Evolutionary conservation across 2,113 vertebrate species (phyloP), one percentile per base, ranked within the genome.

Genomic region (Beaufortia kweichowensis): DNA sequence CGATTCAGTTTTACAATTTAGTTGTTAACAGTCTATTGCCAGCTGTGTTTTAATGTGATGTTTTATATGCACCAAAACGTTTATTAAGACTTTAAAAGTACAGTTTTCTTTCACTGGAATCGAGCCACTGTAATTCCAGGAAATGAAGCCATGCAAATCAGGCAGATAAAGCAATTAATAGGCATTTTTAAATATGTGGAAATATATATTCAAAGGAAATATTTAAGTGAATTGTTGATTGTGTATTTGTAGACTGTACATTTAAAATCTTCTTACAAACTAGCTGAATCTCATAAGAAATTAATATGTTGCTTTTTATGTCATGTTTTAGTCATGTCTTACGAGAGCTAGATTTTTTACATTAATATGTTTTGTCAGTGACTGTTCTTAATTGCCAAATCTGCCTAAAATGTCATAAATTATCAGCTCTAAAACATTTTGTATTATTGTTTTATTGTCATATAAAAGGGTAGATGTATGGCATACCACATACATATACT

Each of bases 321-420:
- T 57, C n/a, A 24, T 56, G n/a, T 56, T 70, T 28, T 48, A 56
- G 14, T 55, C 7, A 21, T 3, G 17, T 2, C 21, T 55, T 3
- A 17, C 6, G 21, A 53, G 33, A 57, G 21, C 33, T 17, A 57
- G 24, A 15, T 33, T 10, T 10, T 69, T 57, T 55, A 57, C 29
- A 48, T 5, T 48, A 33, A 14, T 43, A 11, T 26, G 12, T 35
- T 9, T 14, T 26, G 53, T 71, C 48, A 57, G 4, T 17, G 31
- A 71, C 68, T 71, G 68, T 71, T 71, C 68, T 56, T 23, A 71
- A 35, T 71, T 71, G 50, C 68, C 68, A 71, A 71, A 71, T 56
- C 68, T 69, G 66, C 43, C 66, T 21, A 41, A 15, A 53, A 14
- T 69, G 46, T 46, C 64, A 48, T 66, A 11, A 48, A 46, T 33